Base-by-base conservation (phyloP, 2,888 invertebrate genomes). In the Ctena decussata region DNA sequence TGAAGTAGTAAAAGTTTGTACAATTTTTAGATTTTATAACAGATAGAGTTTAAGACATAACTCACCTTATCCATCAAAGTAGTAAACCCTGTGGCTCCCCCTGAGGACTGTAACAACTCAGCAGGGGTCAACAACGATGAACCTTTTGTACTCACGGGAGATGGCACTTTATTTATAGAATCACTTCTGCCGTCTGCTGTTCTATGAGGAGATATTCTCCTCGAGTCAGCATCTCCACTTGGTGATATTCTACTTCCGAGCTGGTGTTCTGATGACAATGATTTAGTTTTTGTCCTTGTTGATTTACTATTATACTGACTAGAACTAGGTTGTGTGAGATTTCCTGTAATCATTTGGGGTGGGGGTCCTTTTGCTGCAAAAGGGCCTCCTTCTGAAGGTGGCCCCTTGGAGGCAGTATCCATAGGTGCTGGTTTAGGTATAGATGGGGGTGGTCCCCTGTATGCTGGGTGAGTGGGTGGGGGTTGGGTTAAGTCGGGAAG, bases 391-490 rank as follows among this genome's bases (percentile, higher is more conserved):
- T 65, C 65, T 35, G 65, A 21, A 32, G 21, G 18, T 12, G 65
- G 65, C 21, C 11, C 32, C 65, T 65, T 65, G 5, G 65, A 1
- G 18, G 35, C 35, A 65, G 35, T 35, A 21, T 65, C 35, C 24
- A 30, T 8, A 11, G 70, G 39, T 11, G 11, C 60, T 69, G 18
- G 32, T 27, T 72, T 72, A 27, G 72, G 72, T 41, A 46, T 18
- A 24, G 39, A 39, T 21, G 88, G 88, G 3, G 88, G 86, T 5
- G 85, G 84, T 5, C 88, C 88, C 46, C 88, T 76, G 75, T 88
- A 88, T 0, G 88, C 88, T 0, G 88, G 88, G 39, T 86, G 88
- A 39, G 81, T 86, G 2, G 88, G 88, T 41, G 88, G 88, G 30
- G 88, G 88, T 69, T 88, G 88, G 39, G 84, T 70, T 24, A 88